phyloP scores from a whole-genome alignment of 2,797 vertebrate species.

The Menidia menidia region DNA sequence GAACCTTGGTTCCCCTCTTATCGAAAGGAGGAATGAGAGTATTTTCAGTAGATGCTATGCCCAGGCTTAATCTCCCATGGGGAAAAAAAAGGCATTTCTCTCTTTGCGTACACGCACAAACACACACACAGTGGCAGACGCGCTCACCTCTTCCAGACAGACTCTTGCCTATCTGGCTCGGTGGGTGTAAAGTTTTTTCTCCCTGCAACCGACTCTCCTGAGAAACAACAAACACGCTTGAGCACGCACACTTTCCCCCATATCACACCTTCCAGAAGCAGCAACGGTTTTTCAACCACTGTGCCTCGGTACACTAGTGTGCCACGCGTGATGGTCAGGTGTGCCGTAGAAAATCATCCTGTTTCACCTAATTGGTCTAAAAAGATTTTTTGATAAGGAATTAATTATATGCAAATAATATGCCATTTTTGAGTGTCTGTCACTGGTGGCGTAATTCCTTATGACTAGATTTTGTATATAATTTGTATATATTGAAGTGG shows the following conservation, averaged over 20 bases:
- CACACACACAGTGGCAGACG: conserved; percentile 42
- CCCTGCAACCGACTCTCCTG: conserved; percentile 34
- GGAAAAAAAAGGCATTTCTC: conserved; percentile 35
- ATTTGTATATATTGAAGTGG: too few species aligned
- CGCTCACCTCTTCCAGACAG: conserved; percentile 66
- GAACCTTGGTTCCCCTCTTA: conserved; percentile 74
- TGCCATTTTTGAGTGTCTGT: too few species aligned
- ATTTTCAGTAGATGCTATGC: conserved; percentile 62
- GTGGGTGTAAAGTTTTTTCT: conserved; percentile 70
- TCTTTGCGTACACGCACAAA: conserved; percentile 49
- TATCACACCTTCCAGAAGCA: conserved; percentile 70
- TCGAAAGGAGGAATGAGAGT: conserved; percentile 70
- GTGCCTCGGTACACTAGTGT: too few species aligned
- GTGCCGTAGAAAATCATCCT: too few species aligned
- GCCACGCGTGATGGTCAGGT: too few species aligned
- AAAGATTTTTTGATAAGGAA: too few species aligned
- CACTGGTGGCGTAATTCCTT: too few species aligned
- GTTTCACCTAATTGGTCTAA: too few species aligned
- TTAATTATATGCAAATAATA: too few species aligned
- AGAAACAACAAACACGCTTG: conserved; percentile 47
- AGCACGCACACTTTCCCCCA: neutral
- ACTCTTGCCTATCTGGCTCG: conserved; percentile 59
- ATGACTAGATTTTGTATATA: too few species aligned
- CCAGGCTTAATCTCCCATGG: conserved; percentile 73
- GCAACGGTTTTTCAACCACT: conserved; percentile 1